phyloP scores from a whole-genome alignment of 2,888 invertebrate genomes.

The Stenichneumon culpator region DNA sequence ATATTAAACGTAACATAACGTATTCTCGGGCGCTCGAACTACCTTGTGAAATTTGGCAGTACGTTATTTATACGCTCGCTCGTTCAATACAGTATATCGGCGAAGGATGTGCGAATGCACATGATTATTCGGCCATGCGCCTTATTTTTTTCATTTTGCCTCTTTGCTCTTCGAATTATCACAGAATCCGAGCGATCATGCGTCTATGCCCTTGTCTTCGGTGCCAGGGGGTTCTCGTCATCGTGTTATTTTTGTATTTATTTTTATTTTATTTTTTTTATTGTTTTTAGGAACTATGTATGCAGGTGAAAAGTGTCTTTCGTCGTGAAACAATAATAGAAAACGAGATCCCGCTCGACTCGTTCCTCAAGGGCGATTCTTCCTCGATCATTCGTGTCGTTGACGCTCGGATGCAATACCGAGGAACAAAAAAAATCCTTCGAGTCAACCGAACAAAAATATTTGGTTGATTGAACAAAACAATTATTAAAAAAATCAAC shows the following conservation, averaged over 20 bases:
- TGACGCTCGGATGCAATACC: not conserved
- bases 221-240: conserved; percentile 43
- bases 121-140: conserved; percentile 48
- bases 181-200: conserved; percentile 52
- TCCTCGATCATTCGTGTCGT: not conserved
- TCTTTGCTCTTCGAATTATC: conserved; percentile 59
- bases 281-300: conserved; percentile 55
- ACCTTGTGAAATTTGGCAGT: conserved; percentile 62
- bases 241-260: conserved; percentile 27
- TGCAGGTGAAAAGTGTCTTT: conserved; percentile 24
- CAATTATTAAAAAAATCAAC: not conserved
- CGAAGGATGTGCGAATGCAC: conserved; percentile 34
- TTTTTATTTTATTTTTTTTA: not conserved
- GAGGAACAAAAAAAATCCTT: too few relatives aligned
- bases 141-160: not conserved
- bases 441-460: too few relatives aligned
- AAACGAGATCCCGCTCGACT: not conserved
- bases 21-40: conserved; percentile 27
- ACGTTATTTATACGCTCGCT: conserved; percentile 50
- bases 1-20: conserved; percentile 19
- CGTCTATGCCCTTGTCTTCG: conserved; percentile 13
- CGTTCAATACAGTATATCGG: conserved; percentile 40
- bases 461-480: not conserved
- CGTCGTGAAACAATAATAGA: conserved; percentile 10
- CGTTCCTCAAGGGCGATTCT: conserved; percentile 2